These are phyloP conservation scores for Falco naumanni DNA, from an alignment of 2,797 vertebrate genomes.

Conservation along the genomic window DNA sequence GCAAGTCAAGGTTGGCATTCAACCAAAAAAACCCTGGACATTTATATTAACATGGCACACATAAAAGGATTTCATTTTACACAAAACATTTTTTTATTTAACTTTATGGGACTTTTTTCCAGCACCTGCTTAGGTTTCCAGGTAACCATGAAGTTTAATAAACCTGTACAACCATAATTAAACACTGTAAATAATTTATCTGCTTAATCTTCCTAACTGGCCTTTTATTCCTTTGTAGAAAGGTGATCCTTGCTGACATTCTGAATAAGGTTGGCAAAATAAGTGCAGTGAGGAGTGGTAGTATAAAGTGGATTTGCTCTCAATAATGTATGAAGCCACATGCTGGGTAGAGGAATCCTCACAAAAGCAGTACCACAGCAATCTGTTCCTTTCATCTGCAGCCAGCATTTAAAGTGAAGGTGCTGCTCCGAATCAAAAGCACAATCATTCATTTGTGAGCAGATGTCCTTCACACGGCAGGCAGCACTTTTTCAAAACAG, in stretches of 20 bases:
- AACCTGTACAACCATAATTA: constrained; percentile 77
- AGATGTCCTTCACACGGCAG: constrained; percentile 74
- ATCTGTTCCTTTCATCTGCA: constrained; percentile 82
- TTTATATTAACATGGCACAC: constrained; percentile 7
- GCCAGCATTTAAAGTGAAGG: constrained; percentile 73
- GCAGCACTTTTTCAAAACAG: constrained; percentile 61
- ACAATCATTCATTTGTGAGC: constrained; percentile 85
- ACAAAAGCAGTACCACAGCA: constrained; percentile 74
- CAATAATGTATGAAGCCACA: constrained; percentile 75
- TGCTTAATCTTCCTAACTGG: constrained; percentile 70
- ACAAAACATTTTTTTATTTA: constrained; percentile 51
- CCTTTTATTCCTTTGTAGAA: constrained; percentile 53
- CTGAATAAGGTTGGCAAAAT: constrained; percentile 72
- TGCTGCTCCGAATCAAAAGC: constrained; percentile 80
- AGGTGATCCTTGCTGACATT: constrained; percentile 63
- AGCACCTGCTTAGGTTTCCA: constrained; percentile 66
- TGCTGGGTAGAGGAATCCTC: constrained; percentile 72
- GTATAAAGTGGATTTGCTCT: constrained; percentile 71
- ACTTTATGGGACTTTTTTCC: constrained; percentile 61
- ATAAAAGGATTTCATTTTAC: constrained; percentile 55
- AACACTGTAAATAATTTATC: constrained; percentile 79
- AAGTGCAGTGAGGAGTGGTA: constrained; percentile 70
- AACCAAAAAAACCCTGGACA: constrained; percentile 10
- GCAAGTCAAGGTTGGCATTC: constrained; percentile 21
- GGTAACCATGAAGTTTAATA: constrained; percentile 78